Evolutionary conservation across 1,140 invertebrate genomes (phyloP), one percentile per base, ranked within the genome.

Genomic region (Lutraria rhynchaena): DNA sequence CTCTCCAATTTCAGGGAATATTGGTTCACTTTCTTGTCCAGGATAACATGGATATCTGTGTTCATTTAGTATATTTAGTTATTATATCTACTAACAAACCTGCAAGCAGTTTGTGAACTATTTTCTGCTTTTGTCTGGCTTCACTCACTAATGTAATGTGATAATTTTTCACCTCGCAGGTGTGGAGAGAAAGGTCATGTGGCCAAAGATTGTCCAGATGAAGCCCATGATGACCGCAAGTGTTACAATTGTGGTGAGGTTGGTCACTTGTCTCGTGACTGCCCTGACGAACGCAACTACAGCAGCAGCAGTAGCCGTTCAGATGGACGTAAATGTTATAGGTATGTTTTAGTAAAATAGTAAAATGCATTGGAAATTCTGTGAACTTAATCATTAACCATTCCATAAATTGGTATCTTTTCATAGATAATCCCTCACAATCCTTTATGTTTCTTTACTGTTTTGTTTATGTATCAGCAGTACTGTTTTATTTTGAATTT

Each of bases 261-360:
- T 83, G 97, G 97, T 58, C 97, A 98, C 93, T 96, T 97, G 35
- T 86, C 91, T n/a, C 76, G 89, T 22, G 91, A 92, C 41, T 91
- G 90, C 63, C 81, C 87, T 11, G 84, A 87, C 3, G 77, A 86
- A 33, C 24, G 69, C 19, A 35, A 19, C 37, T 44, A 65, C 35
- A 75, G 22, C n/a, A 49, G 17, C 13, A 58, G 9, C 29, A 41
- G 11, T 19, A 51, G 37, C 24, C 35, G 58, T 5, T 33, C 61
- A 27, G 74, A 69, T 58, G 53, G 31, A 13, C 51, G 81, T 1
- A 84, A 81, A 77, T 82, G 85, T 49, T 85, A 85, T 67, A 75
- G 65, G 84, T 83, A 75, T 60, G 81, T 41, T 27, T 60, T 24
- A 80, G 7, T 13, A 22, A 15, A 31, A 13, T 24, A n/a, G n/a